Base-by-base conservation (phyloP, 2,797 vertebrate species). In the Enteromius afrohamiltoni region DNA sequence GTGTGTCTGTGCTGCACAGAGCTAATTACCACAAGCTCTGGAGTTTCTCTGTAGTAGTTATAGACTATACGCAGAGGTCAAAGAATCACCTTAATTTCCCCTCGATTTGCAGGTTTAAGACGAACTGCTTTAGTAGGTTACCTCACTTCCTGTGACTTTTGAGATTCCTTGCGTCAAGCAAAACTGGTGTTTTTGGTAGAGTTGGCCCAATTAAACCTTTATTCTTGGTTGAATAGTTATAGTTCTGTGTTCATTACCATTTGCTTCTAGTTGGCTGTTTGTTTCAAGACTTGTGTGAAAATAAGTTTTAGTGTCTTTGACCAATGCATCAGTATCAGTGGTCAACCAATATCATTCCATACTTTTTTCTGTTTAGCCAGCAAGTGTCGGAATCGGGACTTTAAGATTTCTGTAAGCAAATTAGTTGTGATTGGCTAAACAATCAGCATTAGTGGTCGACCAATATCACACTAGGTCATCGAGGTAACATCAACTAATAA, bases 1-100 rank as follows among this genome's bases (percentile, higher is more conserved):
- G 26, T 79, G 77, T 21, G 76, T 45, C 65, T 71, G 14, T 79
- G 64, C 47, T 69, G 47, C 47, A 68, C 77, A 79, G 77, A 79
- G 64, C 64, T 55, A 79, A 79, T 79, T 79, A 79, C 31, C 47
- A 23, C 42, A 79, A 21, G 47, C 21, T 78, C 64, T 69, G 77
- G 16, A 68, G 64, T 79, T 68, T 79, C 77, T 68, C 29, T 17
- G 34, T 42, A 60, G 74, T 76, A 42, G 7, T 58, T 76, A 55
- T 55, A 55, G 29, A 37, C 31, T 17, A 0, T 42, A 26, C 62
- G 2, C n/a, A 19, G 6, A 79, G 64, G 45, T 79, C 47, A 68
- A 68, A 37, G 47, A 40, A 65, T 55, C 77, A 79, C 77, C 64
- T 69, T 67, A n/a, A 79, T 29, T 37, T 79, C 64, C 21, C 21